phyloP scores from a whole-genome alignment of 1,140 invertebrate genomes.

The Pseudachorutes palmiensis region DNA sequence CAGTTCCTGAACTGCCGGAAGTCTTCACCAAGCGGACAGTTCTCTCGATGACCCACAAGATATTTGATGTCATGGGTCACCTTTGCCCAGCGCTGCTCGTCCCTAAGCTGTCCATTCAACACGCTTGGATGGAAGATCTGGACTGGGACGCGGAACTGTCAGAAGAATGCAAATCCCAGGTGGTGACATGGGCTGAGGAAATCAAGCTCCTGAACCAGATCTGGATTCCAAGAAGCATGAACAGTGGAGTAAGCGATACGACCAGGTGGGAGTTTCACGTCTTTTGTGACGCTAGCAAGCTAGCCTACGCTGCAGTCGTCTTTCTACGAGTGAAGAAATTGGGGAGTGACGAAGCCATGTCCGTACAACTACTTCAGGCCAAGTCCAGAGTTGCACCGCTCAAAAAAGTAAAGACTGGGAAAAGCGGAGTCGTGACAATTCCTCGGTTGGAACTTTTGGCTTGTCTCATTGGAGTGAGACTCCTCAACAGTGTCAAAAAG shows the following conservation, averaged over 20 bases:
- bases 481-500: constrained; percentile 26
- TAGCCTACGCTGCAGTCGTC: constrained; percentile 23
- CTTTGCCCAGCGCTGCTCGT: neutral
- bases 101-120: constrained; percentile 17
- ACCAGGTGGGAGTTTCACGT: constrained; percentile 15
- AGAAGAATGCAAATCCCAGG: neutral
- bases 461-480: constrained; percentile 39
- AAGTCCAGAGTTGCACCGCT: constrained; percentile 41
- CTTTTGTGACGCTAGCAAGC: constrained; percentile 25
- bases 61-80: constrained; percentile 21
- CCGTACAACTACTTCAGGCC: constrained; percentile 37
- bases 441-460: constrained; percentile 42
- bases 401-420: no score
- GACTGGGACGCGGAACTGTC: constrained; percentile 20
- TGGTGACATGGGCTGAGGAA: constrained; percentile 19
- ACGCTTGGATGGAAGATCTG: constrained; percentile 12
- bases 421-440: constrained; percentile 38
- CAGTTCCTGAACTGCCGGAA: neutral
- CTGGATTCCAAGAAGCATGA: constrained; percentile 13
- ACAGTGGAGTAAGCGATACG: neutral
- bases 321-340: constrained; percentile 6
- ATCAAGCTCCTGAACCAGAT: constrained; percentile 2
- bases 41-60: constrained; percentile 5
- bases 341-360: constrained; percentile 10
- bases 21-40: constrained; percentile 24